These are phyloP conservation scores for Homarus gammarus DNA, from an alignment of 2,888 invertebrate genomes.

Conservation along the genomic window DNA sequence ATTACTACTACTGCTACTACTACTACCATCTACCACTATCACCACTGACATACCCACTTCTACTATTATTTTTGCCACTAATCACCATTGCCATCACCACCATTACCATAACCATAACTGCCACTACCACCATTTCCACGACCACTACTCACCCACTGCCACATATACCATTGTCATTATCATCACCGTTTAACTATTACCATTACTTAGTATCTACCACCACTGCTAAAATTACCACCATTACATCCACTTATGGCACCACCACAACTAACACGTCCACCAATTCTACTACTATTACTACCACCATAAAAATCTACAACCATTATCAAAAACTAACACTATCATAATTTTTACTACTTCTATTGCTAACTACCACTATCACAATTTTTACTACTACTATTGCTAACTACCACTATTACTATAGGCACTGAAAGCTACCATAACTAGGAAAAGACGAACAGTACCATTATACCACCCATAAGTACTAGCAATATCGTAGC, in stretches of 20 bases:
- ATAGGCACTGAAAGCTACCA: no score
- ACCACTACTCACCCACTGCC: background rate
- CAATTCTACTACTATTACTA: no score
- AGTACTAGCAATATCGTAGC: no score
- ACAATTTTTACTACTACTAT: background rate
- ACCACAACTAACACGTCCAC: no score
- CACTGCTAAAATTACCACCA: background rate
- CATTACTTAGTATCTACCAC: no score
- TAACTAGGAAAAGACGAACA: no score
- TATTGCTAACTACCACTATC: no score
- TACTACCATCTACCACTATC: background rate
- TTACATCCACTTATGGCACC: background rate
- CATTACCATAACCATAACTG: background rate
- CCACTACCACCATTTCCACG: background rate
- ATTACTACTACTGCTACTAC: background rate
- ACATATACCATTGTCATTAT: background rate
- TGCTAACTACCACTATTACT: background rate
- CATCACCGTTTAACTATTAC: no score
- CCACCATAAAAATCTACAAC: no score
- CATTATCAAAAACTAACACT: no score
- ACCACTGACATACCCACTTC: background rate
- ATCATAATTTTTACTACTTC: no score
- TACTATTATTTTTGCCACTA: background rate
- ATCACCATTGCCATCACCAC: background rate
- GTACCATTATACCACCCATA: no score